Percentiles rank a stretch among this genome's conserved stretches.
Conservation (phyloP, 2,113 vertebrate species). For the Elachura formosa region DNA sequence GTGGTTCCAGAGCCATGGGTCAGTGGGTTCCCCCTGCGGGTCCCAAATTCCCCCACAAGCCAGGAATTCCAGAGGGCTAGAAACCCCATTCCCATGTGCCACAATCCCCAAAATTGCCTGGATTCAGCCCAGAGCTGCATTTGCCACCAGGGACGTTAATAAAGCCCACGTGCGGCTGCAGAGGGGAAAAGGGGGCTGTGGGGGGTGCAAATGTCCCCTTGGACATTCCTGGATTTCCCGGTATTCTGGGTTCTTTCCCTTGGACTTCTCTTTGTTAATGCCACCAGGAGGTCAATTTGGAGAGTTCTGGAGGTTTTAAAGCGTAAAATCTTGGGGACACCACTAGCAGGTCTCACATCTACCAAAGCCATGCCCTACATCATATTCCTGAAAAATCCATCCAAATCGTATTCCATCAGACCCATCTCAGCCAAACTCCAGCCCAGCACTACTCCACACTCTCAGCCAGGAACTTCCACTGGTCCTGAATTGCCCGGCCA, state of each 20-base stretch:
- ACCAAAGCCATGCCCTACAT: conserved; percentile 70
- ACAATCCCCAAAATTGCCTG: neutral
- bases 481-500: too few species aligned
- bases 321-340: neutral
- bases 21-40: neutral
- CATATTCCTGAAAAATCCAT: too few species aligned
- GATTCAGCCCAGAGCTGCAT: neutral
- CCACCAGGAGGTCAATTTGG: neutral
- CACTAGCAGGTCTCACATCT: fast-evolving
- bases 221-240: neutral
- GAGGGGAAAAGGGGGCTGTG: neutral
- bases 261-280: neutral
- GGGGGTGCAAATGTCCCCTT: fast-evolving
- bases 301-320: neutral
- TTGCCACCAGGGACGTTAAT: neutral
- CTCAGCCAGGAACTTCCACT: conserved; percentile 77
- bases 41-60: neutral
- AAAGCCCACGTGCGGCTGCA: neutral
- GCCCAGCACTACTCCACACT: conserved; percentile 79
- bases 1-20: fast-evolving
- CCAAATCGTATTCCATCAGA: too few species aligned
- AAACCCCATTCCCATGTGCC: neutral
- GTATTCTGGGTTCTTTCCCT: neutral
- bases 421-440: conserved; percentile 80
- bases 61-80: neutral